These are phyloP conservation scores for Cephus runcator DNA, from an alignment of 2,888 invertebrate genomes.

Conservation along the genomic window DNA sequence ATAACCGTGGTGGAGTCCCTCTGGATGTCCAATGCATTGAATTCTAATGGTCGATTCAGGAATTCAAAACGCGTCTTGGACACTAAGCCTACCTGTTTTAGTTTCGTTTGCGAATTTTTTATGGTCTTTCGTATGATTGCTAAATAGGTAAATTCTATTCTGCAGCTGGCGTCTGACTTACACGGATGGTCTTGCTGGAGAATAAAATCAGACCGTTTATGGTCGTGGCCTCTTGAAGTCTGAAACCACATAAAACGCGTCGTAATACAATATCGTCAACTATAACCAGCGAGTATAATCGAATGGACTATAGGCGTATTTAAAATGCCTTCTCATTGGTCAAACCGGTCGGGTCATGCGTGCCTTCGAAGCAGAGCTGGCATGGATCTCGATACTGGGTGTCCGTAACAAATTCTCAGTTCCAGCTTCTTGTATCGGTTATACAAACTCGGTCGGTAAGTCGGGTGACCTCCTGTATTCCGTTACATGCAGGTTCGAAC, in stretches of 20 bases:
- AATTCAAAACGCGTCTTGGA: too few species aligned
- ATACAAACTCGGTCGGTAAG: neutral
- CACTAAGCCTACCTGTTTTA: neutral
- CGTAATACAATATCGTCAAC: conserved; percentile 6
- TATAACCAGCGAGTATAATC: conserved; percentile 2
- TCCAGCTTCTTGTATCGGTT: neutral
- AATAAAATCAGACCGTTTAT: neutral
- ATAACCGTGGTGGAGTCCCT: neutral
- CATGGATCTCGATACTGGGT: neutral
- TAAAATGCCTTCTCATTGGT: conserved; percentile 24
- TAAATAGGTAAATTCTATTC: neutral
- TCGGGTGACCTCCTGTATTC: neutral
- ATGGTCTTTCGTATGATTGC: neutral
- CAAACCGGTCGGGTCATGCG: conserved; percentile 16
- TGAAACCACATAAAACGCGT: neutral
- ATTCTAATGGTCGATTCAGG: neutral
- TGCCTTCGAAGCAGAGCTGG: conserved; percentile 6
- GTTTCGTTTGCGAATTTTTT: neutral
- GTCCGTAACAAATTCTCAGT: neutral
- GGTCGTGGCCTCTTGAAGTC: neutral
- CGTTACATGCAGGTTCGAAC: neutral
- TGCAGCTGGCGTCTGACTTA: neutral
- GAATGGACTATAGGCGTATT: conserved; percentile 14
- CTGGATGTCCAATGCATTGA: neutral
- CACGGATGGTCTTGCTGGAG: neutral